Evolutionary conservation across 2,888 invertebrate genomes (phyloP), one percentile per base, ranked within the genome.

Genomic region (Laothoe populi): DNA sequence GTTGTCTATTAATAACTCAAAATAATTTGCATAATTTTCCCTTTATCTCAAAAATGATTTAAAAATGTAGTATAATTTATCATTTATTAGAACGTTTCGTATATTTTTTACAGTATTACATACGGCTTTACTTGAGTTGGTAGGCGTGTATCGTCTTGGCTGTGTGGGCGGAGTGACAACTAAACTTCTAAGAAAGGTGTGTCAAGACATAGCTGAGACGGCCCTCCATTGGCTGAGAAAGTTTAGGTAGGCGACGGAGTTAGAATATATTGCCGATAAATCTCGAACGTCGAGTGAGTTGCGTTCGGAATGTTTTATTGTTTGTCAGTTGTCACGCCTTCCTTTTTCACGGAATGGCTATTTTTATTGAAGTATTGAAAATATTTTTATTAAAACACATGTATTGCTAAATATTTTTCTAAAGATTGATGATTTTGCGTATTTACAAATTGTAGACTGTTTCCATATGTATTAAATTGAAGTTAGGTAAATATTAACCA

Each of bases 181-280:
- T 75, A 79, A 87, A 82, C 82, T 85, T 79, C 78, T 86, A 91
- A 91, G 90, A 90, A 82, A 85, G 90, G 90, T 75, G 87, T 77
- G 77, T 72, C 67, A 81, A 88, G 88, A 85, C 81, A 79, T 71
- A 71, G 81, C 81, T 75, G 80, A 73, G 38, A 64, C 71, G 61
- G 10, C 10, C 35, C 19, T 62, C 68, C 62, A 87, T 87, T 84
- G 87, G 87, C 53, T 64, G 69, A 49, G 63, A 73, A 60, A 42
- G 38, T 19, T 42, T 61, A 61, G 42, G 49, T 11, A 49, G 26
- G 26, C 48, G 24, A 40, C 23, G 23, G 46, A 21, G 38, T 40
- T 60, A 53, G 42, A 60, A 58, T 40, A 10, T 58, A 40, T 23
- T 4, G 13, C 24, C 38, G 57, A 38, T 40, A 35, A 40, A 40